A percentile compares a stretch with the other conserved stretches of the same genome.
phyloP scores from a whole-genome alignment of 2,797 vertebrate genomes.

The Hozukius guyotensis region DNA sequence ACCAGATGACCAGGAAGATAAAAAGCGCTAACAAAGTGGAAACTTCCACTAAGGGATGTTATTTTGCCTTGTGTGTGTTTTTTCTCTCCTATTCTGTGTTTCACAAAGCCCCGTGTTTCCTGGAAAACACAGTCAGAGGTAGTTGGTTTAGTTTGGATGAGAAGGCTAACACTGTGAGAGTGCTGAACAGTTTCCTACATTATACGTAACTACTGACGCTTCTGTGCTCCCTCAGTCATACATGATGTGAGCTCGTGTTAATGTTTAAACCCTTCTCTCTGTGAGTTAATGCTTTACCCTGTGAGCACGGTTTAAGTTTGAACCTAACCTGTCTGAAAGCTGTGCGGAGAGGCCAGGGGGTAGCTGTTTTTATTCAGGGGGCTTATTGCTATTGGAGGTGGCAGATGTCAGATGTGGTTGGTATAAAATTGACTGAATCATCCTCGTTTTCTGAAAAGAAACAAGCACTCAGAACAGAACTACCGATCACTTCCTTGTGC shows the following conservation, averaged over 20 bases:
- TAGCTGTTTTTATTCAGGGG: neutral
- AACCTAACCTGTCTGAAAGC: conserved; percentile 22
- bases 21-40: conserved; percentile 94
- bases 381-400: conserved; percentile 8
- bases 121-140: conserved; percentile 85
- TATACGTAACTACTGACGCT: conserved; percentile 38
- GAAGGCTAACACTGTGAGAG: conserved; percentile 14
- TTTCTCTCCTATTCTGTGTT: conserved; percentile 76
- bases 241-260: conserved; percentile 73
- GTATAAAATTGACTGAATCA: neutral
- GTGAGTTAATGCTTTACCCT: conserved; percentile 83
- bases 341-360: neutral
- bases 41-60: conserved; percentile 94
- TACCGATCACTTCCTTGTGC: conserved; percentile 19
- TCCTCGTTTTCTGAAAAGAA: conserved; percentile 15
- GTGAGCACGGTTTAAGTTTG: conserved; percentile 35
- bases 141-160: conserved; percentile 55
- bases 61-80: conserved; percentile 80
- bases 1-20: conserved; percentile 98
- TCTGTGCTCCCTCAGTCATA: conserved; percentile 70
- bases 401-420: neutral
- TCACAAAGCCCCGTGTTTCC: conserved; percentile 88
- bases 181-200: conserved; percentile 45
- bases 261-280: conserved; percentile 82
- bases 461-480: neutral